Conservation (phyloP, 2,113 vertebrate species). For the Melanerpes formicivorus region DNA sequence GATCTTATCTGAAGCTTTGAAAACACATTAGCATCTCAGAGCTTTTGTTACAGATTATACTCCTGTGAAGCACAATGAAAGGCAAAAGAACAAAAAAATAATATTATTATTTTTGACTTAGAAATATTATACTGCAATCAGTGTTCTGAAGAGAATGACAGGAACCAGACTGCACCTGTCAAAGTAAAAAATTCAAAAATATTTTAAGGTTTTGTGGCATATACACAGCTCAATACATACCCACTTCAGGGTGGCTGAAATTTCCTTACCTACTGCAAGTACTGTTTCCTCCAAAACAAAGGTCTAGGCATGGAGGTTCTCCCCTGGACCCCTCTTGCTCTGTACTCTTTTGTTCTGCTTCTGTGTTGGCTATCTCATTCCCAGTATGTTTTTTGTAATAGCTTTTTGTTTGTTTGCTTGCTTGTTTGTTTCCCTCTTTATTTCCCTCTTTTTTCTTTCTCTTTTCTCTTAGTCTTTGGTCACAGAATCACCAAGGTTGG, state of each 20-base stretch:
- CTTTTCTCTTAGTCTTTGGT: neutral
- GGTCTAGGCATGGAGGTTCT: neutral
- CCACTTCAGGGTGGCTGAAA: neutral
- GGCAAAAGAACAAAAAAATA: neutral
- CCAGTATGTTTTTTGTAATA: neutral
- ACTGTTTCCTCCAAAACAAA: neutral
- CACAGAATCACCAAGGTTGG: too few species aligned
- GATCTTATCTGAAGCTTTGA: neutral
- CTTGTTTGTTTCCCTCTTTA: neutral
- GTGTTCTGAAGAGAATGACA: conserved; percentile 38
- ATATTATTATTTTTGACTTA: neutral
- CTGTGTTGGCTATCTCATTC: neutral
- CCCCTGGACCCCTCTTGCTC: neutral
- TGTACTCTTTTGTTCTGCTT: neutral
- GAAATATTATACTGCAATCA: conserved; percentile 22
- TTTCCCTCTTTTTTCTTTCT: neutral
- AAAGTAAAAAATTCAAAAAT: conserved; percentile 22
- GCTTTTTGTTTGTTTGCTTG: neutral
- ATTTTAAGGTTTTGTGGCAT: neutral
- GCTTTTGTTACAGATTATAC: neutral
- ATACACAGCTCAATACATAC: neutral
- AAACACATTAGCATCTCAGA: neutral
- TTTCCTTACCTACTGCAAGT: neutral
- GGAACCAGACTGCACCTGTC: conserved; percentile 48
- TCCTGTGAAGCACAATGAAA: neutral